Conservation (phyloP, 2,113 vertebrate genomes). For the Corythornis madagascariensis region DNA sequence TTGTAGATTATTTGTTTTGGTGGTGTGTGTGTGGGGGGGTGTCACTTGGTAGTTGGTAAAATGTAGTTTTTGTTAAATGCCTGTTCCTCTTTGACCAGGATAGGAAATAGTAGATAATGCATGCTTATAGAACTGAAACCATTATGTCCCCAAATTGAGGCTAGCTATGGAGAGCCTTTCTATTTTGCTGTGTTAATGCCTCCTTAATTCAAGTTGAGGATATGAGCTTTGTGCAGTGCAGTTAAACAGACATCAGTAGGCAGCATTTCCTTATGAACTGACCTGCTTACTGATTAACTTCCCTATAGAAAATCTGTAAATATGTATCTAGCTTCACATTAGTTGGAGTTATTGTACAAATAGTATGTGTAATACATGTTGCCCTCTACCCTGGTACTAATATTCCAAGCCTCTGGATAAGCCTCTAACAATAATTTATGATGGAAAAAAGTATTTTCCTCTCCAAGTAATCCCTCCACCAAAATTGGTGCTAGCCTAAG, state of each 20-base stretch:
- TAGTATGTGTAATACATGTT: background rate
- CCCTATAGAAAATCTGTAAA: background rate
- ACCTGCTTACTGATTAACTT: background rate
- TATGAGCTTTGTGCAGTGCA: background rate
- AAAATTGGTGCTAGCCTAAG: background rate
- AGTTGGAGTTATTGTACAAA: background rate
- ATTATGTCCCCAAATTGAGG: background rate
- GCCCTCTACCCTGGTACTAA: background rate
- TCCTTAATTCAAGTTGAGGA: background rate
- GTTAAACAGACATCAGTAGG: constrained; percentile 16
- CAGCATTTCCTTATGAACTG: constrained; percentile 31
- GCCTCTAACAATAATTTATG: background rate
- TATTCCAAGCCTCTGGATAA: background rate
- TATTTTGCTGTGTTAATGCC: background rate
- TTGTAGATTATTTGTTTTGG: background rate
- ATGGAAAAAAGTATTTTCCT: background rate
- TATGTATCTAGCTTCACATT: background rate
- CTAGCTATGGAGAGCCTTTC: background rate
- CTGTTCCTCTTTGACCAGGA: background rate
- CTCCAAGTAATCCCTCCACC: background rate
- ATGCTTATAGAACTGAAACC: background rate
- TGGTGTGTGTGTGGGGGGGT: no score
- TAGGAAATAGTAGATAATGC: background rate
- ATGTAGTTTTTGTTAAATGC: background rate
- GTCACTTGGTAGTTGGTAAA: background rate